Evolutionary conservation across 2,113 vertebrate species (phyloP).

Genomic region (Aviceda subcristata): DNA sequence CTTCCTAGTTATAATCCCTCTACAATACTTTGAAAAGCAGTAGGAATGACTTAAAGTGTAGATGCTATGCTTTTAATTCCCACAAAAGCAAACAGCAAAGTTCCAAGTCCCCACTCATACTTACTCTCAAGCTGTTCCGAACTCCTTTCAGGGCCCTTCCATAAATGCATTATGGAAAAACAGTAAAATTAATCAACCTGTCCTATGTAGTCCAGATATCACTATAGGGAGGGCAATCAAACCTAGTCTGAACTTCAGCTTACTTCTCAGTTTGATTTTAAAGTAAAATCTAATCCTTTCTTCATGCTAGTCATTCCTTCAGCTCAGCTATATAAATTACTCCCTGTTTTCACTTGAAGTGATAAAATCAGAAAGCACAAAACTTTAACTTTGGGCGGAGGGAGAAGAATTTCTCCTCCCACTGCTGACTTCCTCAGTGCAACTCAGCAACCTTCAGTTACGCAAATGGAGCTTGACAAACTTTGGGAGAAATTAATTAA

Average conservation of each 20-base stretch:
- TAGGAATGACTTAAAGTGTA: background rate
- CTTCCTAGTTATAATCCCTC: background rate
- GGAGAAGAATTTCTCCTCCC: too few relatives aligned
- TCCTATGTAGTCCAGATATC: background rate
- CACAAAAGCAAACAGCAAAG: background rate
- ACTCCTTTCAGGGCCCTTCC: background rate
- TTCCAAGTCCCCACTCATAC: background rate
- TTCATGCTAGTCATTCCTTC: background rate
- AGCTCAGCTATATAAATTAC: background rate
- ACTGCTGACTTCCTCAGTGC: background rate
- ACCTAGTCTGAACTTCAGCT: background rate
- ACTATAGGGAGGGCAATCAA: background rate
- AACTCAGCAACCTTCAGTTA: background rate
- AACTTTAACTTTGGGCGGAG: background rate
- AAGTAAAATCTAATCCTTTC: background rate
- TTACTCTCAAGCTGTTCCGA: background rate
- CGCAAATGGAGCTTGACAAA: background rate
- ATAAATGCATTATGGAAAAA: background rate
- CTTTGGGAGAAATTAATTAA: background rate
- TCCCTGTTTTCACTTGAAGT: background rate
- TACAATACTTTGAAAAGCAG: background rate
- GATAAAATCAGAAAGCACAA: background rate
- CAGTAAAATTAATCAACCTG: background rate
- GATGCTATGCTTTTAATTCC: background rate
- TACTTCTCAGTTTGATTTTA: background rate